Base-by-base conservation (phyloP, 2,888 invertebrate genomes). In the Drosophila fungiperda region DNA sequence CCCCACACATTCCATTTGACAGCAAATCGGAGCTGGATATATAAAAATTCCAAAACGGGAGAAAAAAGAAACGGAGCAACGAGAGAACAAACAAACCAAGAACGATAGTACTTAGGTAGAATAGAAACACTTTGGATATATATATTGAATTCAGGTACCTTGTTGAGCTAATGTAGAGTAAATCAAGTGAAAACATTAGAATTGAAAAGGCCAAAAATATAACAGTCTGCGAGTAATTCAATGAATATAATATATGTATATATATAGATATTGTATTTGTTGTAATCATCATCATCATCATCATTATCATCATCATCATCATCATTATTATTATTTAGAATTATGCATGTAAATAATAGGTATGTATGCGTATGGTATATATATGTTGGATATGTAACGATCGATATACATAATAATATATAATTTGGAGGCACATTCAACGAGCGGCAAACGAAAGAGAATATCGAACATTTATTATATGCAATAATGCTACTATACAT, bases 141-240 rank as follows among this genome's bases (percentile, higher is more conserved):
- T 68, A 78, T 70, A 78, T 76, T 64, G 57, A 73, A 76, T 79
- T 87, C 83, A 78, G 91, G 91, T 93, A 93, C 93, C 93, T 93
- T 93, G 93, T 93, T 93, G 93, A 93, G 90, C 92, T 92, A 92
- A 93, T 93, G 93, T 93, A 93, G 93, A 93, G 92, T 92, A 93
- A 93, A 93, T 93, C 93, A 93, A 93, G 90, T 92, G 93, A 93
- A 93, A 93, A 93, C 92, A 93, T 93, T 93, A 93, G 91, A 92
- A 93, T 92, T 91, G 93, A 93, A 93, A 93, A 92, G 91, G 91
- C 93, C 93, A 93, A 93, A 93, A 93, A 93, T 92, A 93, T 92
- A 92, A 93, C 84, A 91, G 93, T 93, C 93, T 93, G 93, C 92
- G 90, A 89, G 88, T 90, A 90, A 80, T 73, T 78, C 65, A 76